A percentile compares a stretch with the other conserved stretches of the same genome.
Evolutionary conservation across 2,113 vertebrate genomes (phyloP).

Genomic region (Pluvianellus socialis): DNA sequence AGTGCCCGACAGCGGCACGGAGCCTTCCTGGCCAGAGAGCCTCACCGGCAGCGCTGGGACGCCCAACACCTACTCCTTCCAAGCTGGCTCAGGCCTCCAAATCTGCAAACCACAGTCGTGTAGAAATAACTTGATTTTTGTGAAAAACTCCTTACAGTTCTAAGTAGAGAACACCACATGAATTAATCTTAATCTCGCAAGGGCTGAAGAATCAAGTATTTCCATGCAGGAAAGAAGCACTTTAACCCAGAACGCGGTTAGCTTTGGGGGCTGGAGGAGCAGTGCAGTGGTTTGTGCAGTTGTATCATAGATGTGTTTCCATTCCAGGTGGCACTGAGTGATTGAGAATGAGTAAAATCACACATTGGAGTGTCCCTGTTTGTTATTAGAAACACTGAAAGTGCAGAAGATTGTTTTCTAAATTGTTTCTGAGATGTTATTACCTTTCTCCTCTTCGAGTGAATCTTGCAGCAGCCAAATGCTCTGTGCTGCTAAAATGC

Average conservation of each 20-base stretch:
- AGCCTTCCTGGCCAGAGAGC: background rate
- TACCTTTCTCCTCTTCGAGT: conserved; percentile 36
- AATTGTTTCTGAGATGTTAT: conserved; percentile 45
- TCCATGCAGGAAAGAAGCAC: background rate
- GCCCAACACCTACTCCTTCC: background rate
- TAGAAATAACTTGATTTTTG: background rate
- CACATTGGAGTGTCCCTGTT: background rate
- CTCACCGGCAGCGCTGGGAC: background rate
- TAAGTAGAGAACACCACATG: background rate
- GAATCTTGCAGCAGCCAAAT: conserved; percentile 36
- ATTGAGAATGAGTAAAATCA: background rate
- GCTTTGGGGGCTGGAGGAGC: background rate
- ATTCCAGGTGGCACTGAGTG: background rate
- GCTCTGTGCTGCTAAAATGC: conserved; percentile 30
- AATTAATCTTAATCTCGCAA: background rate
- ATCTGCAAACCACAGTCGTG: fast-evolving
- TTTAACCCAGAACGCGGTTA: background rate
- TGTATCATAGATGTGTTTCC: background rate
- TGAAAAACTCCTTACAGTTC: background rate
- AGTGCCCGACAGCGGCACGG: fast-evolving
- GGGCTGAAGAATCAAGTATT: background rate
- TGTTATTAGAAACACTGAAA: conserved; percentile 29
- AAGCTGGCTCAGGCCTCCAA: background rate
- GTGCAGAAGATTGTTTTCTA: conserved; percentile 35
- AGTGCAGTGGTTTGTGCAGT: background rate